A percentile compares a stretch with the other conserved stretches of the same genome.
Evolutionary conservation across 2,113 vertebrate species (phyloP).

Genomic region (Calypte anna): DNA sequence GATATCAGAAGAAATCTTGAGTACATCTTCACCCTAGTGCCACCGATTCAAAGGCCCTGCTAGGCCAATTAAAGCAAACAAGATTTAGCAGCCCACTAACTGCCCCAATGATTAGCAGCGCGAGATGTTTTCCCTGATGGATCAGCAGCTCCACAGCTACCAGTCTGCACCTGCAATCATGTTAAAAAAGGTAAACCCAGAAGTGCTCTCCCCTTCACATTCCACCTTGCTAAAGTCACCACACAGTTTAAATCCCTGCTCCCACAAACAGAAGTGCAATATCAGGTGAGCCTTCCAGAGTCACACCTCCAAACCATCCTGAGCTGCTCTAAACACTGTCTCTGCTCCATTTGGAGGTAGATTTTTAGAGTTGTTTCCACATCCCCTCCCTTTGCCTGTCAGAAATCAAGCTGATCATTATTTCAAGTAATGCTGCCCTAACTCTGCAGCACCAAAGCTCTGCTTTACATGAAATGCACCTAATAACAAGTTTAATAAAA

Average conservation of each 20-base stretch:
- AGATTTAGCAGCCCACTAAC: background rate
- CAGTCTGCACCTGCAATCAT: background rate
- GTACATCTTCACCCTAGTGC: background rate
- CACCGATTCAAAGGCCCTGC: background rate
- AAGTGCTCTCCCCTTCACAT: background rate
- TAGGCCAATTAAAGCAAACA: conserved; percentile 11
- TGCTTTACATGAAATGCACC: background rate
- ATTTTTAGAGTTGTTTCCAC: background rate
- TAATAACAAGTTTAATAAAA: background rate
- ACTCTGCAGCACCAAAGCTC: background rate
- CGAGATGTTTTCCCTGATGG: background rate
- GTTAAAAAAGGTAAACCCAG: background rate
- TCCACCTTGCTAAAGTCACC: background rate
- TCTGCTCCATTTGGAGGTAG: background rate
- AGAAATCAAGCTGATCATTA: background rate
- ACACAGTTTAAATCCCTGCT: background rate
- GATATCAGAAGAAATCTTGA: background rate
- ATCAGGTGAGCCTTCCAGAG: background rate
- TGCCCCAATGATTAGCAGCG: background rate
- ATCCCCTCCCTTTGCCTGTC: background rate
- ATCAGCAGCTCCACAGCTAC: background rate
- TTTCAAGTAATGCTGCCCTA: background rate
- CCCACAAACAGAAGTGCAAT: background rate
- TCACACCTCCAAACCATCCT: accelerated
- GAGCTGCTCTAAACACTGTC: background rate